A percentile compares a stretch with the other conserved stretches of the same genome.
phyloP scores from a whole-genome alignment of 2,113 vertebrate genomes.

The Hippolais icterina region DNA sequence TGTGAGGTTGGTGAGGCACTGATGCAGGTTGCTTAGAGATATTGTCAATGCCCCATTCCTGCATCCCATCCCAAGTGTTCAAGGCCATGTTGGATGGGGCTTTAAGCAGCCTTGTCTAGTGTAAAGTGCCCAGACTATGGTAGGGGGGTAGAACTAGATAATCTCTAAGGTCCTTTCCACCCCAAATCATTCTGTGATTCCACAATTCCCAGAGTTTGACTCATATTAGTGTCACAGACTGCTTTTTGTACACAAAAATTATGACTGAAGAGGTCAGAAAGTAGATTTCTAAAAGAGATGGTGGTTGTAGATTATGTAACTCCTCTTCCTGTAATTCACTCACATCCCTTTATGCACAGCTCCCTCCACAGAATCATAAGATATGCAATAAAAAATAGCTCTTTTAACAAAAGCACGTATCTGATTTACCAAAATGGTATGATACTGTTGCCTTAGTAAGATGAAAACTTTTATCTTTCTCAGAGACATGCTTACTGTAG shows the following conservation, averaged over 20 bases:
- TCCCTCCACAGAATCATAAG: background rate
- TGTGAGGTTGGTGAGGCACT: background rate
- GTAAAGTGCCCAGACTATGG: background rate
- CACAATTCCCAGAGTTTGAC: background rate
- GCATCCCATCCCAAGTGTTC: background rate
- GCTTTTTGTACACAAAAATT: background rate
- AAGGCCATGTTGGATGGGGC: background rate
- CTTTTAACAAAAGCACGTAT: conserved; percentile 37
- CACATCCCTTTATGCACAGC: background rate
- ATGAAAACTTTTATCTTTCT: conserved; percentile 50
- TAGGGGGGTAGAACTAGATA: accelerated
- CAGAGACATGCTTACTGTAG: conserved; percentile 5
- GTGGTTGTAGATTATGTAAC: background rate
- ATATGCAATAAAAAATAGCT: background rate
- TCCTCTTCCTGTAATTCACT: background rate
- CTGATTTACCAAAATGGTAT: conserved; percentile 48
- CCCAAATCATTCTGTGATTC: background rate
- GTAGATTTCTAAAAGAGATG: background rate
- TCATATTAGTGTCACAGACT: background rate
- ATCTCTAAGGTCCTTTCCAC: background rate
- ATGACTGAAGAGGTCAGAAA: background rate
- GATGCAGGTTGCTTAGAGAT: too few species aligned
- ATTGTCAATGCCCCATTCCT: background rate
- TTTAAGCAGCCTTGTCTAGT: background rate
- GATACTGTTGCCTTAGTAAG: conserved; percentile 21